Base-by-base conservation (phyloP, 2,888 invertebrate species). In the Eilema sororculum region DNA sequence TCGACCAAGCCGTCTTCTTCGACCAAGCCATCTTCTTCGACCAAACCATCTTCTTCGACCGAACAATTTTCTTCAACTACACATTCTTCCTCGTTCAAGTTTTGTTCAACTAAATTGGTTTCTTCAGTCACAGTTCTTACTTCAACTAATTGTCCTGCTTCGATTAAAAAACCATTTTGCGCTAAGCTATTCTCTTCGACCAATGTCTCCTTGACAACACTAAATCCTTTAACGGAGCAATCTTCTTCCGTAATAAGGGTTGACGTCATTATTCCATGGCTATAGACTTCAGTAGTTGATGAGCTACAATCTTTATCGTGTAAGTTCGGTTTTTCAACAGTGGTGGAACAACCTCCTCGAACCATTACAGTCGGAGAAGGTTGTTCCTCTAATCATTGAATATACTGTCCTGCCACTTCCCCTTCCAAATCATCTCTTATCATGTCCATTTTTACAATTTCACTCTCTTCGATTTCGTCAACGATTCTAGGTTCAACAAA, bases 381-480 rank as follows among this genome's bases (percentile, higher is more conserved):
- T 65, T 65, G 67, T 25, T 64, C 24, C 28, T 65, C 25, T 69
- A 72, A 78, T 81, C 78, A 81, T 77, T 79, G 69, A 71, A 81
- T 78, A 59, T 79, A 81, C 52, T 84, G 78, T 10, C 79, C 87
- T 2, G 84, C 82, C 16, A 88, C 89, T 13, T 86, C 87, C 0
- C 81, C 83, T 13, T 88, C 89, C 1, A 91, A 76, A 30, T 89
- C 90, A 8, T 90, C 87, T 0, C 84, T 85, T 6, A 91, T 89
- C 3, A 92, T 89, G 62, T 91, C 90, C 84, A 93, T 87, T 69
- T 91, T 86, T 0, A 91, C 83, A 33, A 91, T 81, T 52, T 89
- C 90, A 9, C 77, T 78, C 0, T 87, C 90, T 6, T 86, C 87
- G 0, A 88, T 77, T 16, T 88, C 86, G 13, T 87, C 87, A 0